Evolutionary conservation across 30 jellyfish, hydroid and myxozoan genomes (phyloP).

Genomic region (Sanderia malayensis): DNA sequence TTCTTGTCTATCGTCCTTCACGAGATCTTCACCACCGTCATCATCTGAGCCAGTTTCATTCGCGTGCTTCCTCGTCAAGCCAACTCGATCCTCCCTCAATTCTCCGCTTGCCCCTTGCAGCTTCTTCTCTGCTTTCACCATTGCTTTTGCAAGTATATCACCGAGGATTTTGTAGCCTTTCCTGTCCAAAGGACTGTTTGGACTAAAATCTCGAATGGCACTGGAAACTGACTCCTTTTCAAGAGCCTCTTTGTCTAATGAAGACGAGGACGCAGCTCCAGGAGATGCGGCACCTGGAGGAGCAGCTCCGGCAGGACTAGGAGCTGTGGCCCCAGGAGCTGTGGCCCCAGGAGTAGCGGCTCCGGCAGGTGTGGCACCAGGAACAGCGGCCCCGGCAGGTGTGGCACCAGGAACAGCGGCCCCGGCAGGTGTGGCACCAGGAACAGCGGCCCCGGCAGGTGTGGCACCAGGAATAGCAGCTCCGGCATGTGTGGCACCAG

Average conservation of each 20-base stretch:
- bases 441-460: slow-evolving; percentile 9
- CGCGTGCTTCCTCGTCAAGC: not conserved
- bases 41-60: not conserved
- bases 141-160: slow-evolving; percentile 67
- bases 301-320: slow-evolving; percentile 26
- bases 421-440: not conserved
- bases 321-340: slow-evolving; percentile 21
- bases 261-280: not conserved
- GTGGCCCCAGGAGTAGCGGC: slow-evolving; percentile 24
- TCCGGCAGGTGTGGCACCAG: slow-evolving; percentile 18
- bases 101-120: slow-evolving; percentile 6
- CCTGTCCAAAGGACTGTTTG: slow-evolving; percentile 16
- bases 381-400: slow-evolving; percentile 18
- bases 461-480: too few species aligned
- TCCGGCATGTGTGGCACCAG: slow-evolving; percentile 32
- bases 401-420: slow-evolving; percentile 19
- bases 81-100: not conserved
- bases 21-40: slow-evolving; percentile 23
- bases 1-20: too few species aligned
- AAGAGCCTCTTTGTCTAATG: too few species aligned
- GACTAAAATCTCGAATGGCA: slow-evolving; percentile 37
- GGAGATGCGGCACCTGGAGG: slow-evolving; percentile 11
- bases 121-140: slow-evolving; percentile 60
- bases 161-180: slow-evolving; percentile 55
- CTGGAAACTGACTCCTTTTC: slow-evolving; percentile 18